Evolutionary conservation across 2,888 invertebrate genomes (phyloP), one percentile per base, ranked within the genome.

Genomic region (Pilophorus perplexus): DNA sequence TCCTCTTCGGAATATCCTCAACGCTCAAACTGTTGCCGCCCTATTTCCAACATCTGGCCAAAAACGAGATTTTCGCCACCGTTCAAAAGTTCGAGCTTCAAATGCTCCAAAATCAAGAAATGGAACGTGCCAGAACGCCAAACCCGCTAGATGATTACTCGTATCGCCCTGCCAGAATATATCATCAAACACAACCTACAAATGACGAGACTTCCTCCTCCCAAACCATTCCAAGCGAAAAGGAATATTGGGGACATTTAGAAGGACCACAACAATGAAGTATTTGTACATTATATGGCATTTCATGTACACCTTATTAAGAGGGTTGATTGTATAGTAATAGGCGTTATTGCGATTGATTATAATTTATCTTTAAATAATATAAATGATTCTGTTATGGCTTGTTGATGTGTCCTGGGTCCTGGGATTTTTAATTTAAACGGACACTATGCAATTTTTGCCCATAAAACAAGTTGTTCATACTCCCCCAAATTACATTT

Each of bases 121-220:
- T 59, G 4, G 59, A 59, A 40, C 40, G 59, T 59, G 16, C 59
- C 22, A 5, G 20, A 14, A 42, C 14, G 40, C 59, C n/a, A n/a
- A n/a, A 59, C 40, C 40, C 40, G 4, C 6, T 59, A 6, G 40
- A 59, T 40, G 40, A 10, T 40, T 40, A 38, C 23, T 27, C 59
- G 40, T 59, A 23, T 59, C 20, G 40, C 38, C 3, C 3, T 59
- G 59, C 59, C 40, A 42, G 40, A 3, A 10, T 42, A 59, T 59
- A 40, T 59, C 59, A 40, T 2, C 59, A 2, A 59, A 22, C 40
- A 42, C 23, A 59, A 59, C 40, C 59, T 27, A 20, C 40, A n/a
- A n/a, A n/a, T 59, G 57, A 57, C 38, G 59, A 59, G 16, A 59
- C 59, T 59, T 59, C 59, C 25, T 59, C 59, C 59, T 59, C 59